Base-by-base conservation (phyloP, 2,888 invertebrate genomes). In the Scrobipalpa atriplicella region DNA sequence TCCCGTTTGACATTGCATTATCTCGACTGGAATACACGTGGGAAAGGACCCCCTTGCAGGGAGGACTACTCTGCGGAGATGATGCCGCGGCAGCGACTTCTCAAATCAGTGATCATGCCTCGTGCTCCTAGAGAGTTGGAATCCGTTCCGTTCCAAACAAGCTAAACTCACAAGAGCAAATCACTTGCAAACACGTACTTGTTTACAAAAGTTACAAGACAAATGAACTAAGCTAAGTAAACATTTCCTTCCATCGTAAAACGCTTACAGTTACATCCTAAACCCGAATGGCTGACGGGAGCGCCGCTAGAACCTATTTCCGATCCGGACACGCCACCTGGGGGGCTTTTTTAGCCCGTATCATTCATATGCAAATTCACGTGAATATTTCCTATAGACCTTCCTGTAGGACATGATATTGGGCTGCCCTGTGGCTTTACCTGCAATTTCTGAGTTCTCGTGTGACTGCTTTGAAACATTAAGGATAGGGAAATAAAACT, bases 321-420 rank as follows among this genome's bases (percentile, higher is more conserved):
- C 87, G 83, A 70, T 68, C 77, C 79, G 82, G 79, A 80, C 79
- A 73, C 76, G 78, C 85, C 85, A 87, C 88, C 87, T 89, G 84
- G 79, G 84, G 82, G 73, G 76, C 76, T 83, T 87, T 89, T 90
- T 89, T 84, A 85, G 78, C 73, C 79, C 72, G 80, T 77, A 82
- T 82, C 88, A 90, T 90, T 90, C 89, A 90, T 89, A 90, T 90
- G 90, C 79, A 89, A 90, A 90, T 90, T 80, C 74, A 69, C 67
- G 77, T 70, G 84, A 84, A 85, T 83, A 82, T 83, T 82, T 80
- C 75, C 78, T 72, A 73, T 71, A 72, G 73, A 74, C 67, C 66
- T 70, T 69, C 3, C 54, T 47, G 47, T 47, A 47, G 47, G 47
- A 47, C 47, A 47, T 47, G n/a, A n/a, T 47, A 47, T n/a, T 16